phyloP scores from a whole-genome alignment of 64 coral and sea anemone species.

The Montipora capricornis region DNA sequence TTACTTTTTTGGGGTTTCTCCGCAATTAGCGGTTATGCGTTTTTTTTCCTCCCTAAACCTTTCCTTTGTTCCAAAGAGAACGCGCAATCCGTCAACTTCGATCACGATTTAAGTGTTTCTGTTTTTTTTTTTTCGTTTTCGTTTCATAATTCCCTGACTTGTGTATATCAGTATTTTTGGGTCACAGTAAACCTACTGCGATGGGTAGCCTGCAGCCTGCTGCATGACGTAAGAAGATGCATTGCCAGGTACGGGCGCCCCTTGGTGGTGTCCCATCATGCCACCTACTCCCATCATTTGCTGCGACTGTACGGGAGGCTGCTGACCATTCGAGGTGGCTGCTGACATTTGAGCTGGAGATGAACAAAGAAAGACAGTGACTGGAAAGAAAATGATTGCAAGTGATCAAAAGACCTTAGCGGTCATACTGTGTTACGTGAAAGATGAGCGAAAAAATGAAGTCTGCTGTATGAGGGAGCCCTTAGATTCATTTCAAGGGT shows the following conservation, averaged over 20 bases:
- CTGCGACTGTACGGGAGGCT: conserved; percentile 70
- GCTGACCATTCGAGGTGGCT: conserved; percentile 45
- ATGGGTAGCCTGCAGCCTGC: conserved; percentile 96
- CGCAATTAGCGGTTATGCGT: conserved; percentile 13
- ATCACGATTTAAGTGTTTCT: conserved; percentile 19
- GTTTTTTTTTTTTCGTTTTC: not conserved
- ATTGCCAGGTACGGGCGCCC: conserved; percentile 57
- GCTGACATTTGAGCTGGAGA: conserved; percentile 64
- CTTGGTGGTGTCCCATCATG: conserved; percentile 80
- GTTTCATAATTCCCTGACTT: not conserved
- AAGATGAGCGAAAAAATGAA: conserved; percentile 17
- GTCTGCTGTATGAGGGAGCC: not conserved
- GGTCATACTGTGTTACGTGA: not conserved
- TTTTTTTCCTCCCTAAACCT: conserved; percentile 16
- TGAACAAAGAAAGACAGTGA: conserved; percentile 41
- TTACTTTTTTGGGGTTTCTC: conserved; percentile 23
- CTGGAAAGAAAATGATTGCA: conserved; percentile 38
- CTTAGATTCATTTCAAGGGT: not conserved
- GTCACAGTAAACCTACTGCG: conserved; percentile 66
- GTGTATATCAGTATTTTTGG: not conserved
- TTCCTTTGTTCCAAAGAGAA: not conserved
- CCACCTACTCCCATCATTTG: conserved; percentile 88
- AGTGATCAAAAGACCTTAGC: conserved; percentile 42
- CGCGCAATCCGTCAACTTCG: not conserved
- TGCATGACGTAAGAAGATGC: conserved; percentile 85